phyloP scores from a whole-genome alignment of 2,888 invertebrate species.

The Andrena trimmerana region DNA sequence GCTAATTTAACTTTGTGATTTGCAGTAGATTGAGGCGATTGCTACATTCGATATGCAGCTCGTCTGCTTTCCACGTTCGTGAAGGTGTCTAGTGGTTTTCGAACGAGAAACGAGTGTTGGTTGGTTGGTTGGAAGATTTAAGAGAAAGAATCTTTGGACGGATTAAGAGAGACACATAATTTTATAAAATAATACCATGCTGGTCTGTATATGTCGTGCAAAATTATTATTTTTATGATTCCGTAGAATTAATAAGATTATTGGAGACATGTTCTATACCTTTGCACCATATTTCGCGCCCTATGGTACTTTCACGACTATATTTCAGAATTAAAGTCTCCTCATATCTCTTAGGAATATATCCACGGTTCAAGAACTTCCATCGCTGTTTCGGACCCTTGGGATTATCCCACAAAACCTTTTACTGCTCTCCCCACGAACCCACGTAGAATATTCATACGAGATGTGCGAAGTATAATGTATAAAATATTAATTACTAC shows the following conservation, averaged over 20 bases:
- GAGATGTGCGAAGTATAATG: neutral
- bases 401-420: slow-evolving; percentile 25
- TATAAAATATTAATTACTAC: slow-evolving; percentile 27
- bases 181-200: no score
- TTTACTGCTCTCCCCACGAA: slow-evolving; percentile 12
- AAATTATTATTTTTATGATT: neutral
- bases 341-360: slow-evolving; percentile 30
- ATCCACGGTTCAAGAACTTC: slow-evolving; percentile 19
- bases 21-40: neutral
- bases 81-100: neutral
- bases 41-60: neutral
- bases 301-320: slow-evolving; percentile 4
- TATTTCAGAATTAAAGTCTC: slow-evolving; percentile 45
- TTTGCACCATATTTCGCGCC: neutral
- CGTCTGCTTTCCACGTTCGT: neutral
- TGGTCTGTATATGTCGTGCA: no score
- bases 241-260: neutral
- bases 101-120: neutral
- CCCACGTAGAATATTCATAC: slow-evolving; percentile 7
- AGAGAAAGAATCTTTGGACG: neutral
- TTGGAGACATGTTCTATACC: neutral
- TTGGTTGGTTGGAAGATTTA: neutral
- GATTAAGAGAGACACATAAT: neutral
- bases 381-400: slow-evolving; percentile 22
- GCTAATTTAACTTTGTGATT: slow-evolving; percentile 6